Conservation (phyloP, 2,113 vertebrate species). For the Ammodytes marinus region DNA sequence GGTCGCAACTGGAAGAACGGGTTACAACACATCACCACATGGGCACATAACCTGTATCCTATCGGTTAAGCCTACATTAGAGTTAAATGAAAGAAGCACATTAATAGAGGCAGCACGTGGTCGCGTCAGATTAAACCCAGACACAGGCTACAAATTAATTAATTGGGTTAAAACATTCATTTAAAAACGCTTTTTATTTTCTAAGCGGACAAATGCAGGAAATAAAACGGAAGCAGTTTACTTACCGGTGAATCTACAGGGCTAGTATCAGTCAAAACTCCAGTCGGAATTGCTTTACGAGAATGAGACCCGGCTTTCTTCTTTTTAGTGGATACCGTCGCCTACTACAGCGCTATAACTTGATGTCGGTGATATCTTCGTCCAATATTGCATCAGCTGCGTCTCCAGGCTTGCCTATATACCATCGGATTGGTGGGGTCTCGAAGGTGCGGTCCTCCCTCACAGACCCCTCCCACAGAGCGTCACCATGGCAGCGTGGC, state of each 20-base stretch:
- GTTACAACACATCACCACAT: too few relatives aligned
- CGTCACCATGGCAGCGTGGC: conserved; percentile 33
- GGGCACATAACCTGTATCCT: background rate
- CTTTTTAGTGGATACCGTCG: background rate
- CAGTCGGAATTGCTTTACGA: background rate
- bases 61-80: background rate
- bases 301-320: conserved; percentile 25
- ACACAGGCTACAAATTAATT: background rate
- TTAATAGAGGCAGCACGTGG: background rate
- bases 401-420: conserved; percentile 53
- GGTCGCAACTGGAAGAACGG: background rate
- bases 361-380: conserved; percentile 54
- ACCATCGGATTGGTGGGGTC: conserved; percentile 80
- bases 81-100: background rate
- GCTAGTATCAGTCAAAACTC: background rate
- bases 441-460: conserved; percentile 82
- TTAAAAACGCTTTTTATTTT: background rate
- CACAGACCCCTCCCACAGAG: conserved; percentile 57
- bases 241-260: conserved; percentile 53
- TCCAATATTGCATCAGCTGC: conserved; percentile 84
- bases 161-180: too few relatives aligned
- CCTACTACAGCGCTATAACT: background rate
- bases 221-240: background rate
- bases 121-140: background rate
- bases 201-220: background rate